phyloP scores from a whole-genome alignment of 2,888 invertebrate genomes.

The Limenitis arthemis region DNA sequence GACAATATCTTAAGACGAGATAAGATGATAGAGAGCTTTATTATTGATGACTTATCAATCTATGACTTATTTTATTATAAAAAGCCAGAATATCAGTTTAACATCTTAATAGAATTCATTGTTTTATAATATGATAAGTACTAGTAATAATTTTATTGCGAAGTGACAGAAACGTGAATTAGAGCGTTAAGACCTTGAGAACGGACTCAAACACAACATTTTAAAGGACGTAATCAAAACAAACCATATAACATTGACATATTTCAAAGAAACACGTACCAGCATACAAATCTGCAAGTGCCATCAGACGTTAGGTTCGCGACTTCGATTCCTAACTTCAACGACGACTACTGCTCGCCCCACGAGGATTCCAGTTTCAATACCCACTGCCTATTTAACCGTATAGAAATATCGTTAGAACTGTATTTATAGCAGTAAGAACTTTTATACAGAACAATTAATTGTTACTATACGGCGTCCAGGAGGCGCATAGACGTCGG shows the following conservation, averaged over 20 bases:
- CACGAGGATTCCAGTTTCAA: slow-evolving; percentile 53
- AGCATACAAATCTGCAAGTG: slow-evolving; percentile 60
- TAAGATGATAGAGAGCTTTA: background rate
- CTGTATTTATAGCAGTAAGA: slow-evolving; percentile 56
- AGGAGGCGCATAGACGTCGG: slow-evolving; percentile 56
- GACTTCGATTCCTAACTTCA: slow-evolving; percentile 37
- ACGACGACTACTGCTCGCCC: slow-evolving; percentile 59
- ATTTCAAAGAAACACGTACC: slow-evolving; percentile 47
- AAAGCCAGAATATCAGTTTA: too few species aligned
- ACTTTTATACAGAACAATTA: slow-evolving; percentile 41
- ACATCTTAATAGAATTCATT: background rate
- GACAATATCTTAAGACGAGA: too few species aligned
- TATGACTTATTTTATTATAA: too few species aligned
- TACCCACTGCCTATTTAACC: slow-evolving; percentile 61
- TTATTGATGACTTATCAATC: background rate
- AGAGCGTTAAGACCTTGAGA: slow-evolving; percentile 51
- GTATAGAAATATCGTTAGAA: slow-evolving; percentile 46
- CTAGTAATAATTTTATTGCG: slow-evolving; percentile 14
- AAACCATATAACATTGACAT: slow-evolving; percentile 29
- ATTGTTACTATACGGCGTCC: slow-evolving; percentile 49
- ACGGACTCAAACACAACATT: slow-evolving; percentile 38
- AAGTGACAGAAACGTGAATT: slow-evolving; percentile 34
- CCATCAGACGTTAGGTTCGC: slow-evolving; percentile 82
- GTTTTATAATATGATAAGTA: background rate
- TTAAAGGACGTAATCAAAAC: slow-evolving; percentile 40